phyloP scores from a whole-genome alignment of 2,113 vertebrate genomes.

The Pardalotus punctatus region DNA sequence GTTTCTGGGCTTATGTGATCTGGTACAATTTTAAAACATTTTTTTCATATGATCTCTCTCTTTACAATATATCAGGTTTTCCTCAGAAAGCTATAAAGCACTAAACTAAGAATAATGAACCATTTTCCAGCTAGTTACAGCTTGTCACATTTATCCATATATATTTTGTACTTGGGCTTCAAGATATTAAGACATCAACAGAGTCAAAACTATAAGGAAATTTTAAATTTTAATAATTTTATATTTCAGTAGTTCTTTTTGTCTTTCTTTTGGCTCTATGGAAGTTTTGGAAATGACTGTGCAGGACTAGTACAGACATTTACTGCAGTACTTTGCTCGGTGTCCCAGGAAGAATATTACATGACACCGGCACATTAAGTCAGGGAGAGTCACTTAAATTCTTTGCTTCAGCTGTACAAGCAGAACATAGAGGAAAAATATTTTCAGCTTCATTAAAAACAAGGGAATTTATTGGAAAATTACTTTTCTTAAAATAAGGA shows the following conservation, averaged over 20 bases:
- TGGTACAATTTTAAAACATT: neutral
- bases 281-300: neutral
- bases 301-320: neutral
- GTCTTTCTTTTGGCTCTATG: neutral
- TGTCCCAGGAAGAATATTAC: neutral
- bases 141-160: neutral
- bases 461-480: neutral
- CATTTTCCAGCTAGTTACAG: neutral
- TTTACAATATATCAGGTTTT: neutral
- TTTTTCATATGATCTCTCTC: neutral
- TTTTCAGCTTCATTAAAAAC: neutral
- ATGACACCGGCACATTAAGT: neutral
- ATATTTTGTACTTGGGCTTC: neutral
- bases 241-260: neutral
- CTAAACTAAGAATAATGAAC: slow-evolving; percentile 5
- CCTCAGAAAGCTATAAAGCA: neutral
- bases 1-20: neutral
- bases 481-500: neutral
- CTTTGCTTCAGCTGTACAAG: neutral
- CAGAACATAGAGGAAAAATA: neutral
- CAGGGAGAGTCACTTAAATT: neutral
- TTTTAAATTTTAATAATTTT: neutral
- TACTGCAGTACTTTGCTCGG: neutral
- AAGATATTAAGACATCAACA: neutral
- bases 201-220: slow-evolving; percentile 13